These are phyloP conservation scores for Gymnobelideus leadbeateri DNA, from an alignment of 2,113 vertebrate genomes.

Conservation along the genomic window DNA sequence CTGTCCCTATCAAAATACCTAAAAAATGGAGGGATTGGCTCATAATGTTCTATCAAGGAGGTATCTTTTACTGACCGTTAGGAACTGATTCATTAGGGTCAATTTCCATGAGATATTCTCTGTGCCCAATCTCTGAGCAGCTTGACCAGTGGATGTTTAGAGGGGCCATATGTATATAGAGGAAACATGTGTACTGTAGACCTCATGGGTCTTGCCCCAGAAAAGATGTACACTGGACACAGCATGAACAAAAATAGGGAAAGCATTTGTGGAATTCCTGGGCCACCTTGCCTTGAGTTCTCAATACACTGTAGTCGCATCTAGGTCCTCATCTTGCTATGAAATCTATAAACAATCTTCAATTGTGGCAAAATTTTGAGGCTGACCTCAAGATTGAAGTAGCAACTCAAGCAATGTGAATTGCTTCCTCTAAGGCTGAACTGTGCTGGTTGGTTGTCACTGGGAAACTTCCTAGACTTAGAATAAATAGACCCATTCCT, in stretches of 20 bases:
- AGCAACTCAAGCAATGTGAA: background rate
- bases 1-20: background rate
- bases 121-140: background rate
- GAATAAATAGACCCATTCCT: background rate
- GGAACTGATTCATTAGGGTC: background rate
- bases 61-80: background rate
- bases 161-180: background rate
- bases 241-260: background rate
- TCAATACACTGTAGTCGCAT: background rate
- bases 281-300: background rate
- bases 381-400: background rate
- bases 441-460: background rate
- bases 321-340: background rate
- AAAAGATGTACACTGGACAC: background rate
- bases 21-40: background rate
- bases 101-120: background rate
- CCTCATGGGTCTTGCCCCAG: background rate
- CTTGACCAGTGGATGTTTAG: background rate
- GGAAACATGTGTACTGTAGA: background rate
- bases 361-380: background rate
- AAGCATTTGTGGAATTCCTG: background rate
- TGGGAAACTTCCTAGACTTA: too few species aligned
- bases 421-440: background rate
- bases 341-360: background rate
- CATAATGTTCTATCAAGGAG: background rate